Percentiles rank a stretch among this genome's conserved stretches.
phyloP scores from a whole-genome alignment of 2,113 vertebrate genomes.

The Danionella cerebrum region DNA sequence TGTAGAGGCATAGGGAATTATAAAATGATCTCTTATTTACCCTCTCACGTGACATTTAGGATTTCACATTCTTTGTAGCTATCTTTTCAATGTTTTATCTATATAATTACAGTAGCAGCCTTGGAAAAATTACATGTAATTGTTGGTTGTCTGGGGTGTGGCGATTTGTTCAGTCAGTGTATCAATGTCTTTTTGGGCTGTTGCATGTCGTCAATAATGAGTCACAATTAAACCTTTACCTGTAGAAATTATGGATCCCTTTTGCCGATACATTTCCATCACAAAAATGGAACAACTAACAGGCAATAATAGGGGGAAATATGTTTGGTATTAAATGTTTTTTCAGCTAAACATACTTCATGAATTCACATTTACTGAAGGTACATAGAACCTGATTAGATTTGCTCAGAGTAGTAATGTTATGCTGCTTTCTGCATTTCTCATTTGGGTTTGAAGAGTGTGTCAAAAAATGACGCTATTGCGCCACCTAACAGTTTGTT shows the following conservation, averaged over 20 bases:
- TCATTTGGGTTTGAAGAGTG: no score
- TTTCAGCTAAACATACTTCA: no score
- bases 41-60: neutral
- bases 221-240: neutral
- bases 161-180: conserved; percentile 6
- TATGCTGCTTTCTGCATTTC: no score
- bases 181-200: neutral
- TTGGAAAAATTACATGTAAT: conserved; percentile 20
- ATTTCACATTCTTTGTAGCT: neutral
- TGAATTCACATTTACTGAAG: no score
- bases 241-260: neutral
- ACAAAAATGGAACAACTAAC: no score
- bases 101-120: conserved; percentile 18
- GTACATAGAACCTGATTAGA: no score
- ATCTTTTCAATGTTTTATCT: neutral
- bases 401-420: no score
- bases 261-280: neutral
- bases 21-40: conserved; percentile 12
- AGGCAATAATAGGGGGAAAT: no score
- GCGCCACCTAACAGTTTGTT: no score
- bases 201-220: neutral
- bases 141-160: conserved; percentile 1
- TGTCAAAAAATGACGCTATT: no score
- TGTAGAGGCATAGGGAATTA: neutral
- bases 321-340: no score